phyloP scores from a whole-genome alignment of 2,888 invertebrate species.

The Agrypnus murinus region DNA sequence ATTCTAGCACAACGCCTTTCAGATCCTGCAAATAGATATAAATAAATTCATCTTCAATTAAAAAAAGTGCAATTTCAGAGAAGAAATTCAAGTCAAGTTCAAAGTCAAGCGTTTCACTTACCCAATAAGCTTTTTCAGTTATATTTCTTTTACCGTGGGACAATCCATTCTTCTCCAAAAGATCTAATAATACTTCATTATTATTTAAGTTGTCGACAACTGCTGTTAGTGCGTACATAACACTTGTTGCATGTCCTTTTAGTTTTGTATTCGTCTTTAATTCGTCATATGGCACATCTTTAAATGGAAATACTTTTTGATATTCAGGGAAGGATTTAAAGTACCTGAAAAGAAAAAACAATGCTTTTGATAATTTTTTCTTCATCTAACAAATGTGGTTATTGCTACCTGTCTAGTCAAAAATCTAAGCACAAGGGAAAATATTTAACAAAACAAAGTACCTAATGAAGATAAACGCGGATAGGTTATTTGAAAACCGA shows the following conservation, averaged over 20 bases:
- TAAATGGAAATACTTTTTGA: constrained; percentile 72
- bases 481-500: too few species aligned
- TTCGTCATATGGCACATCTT: constrained; percentile 69
- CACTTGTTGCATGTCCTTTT: constrained; percentile 73
- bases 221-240: constrained; percentile 71
- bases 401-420: too few species aligned
- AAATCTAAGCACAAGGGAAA: too few species aligned
- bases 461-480: too few species aligned
- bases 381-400: too few species aligned
- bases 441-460: too few species aligned
- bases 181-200: constrained; percentile 70
- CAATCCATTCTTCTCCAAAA: constrained; percentile 71
- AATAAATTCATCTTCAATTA: too few species aligned
- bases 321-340: constrained; percentile 72
- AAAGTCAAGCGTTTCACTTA: constrained; percentile 41
- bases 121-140: constrained; percentile 52
- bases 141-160: constrained; percentile 65
- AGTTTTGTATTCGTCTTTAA: constrained; percentile 71
- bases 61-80: too few species aligned
- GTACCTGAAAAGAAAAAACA: constrained; percentile 67
- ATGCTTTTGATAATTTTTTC: too few species aligned
- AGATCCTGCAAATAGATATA: constrained; percentile 70
- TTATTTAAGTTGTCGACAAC: constrained; percentile 73
- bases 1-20: constrained; percentile 67
- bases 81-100: too few species aligned